phyloP scores from a whole-genome alignment of 2,888 invertebrate species.

The Pantelozetes paolii region DNA sequence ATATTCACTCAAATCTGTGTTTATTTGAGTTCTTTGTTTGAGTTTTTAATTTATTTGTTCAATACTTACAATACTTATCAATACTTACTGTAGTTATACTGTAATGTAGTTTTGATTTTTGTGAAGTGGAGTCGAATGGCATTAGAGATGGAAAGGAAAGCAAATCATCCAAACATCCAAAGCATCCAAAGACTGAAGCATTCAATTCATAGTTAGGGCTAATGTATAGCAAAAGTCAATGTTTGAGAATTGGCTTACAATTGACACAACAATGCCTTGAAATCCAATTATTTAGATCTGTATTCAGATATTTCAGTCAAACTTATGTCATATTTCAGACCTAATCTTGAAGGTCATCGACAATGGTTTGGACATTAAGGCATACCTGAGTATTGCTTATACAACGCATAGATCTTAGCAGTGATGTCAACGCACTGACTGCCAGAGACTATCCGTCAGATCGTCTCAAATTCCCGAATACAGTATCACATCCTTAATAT shows the following conservation, averaged over 20 bases:
- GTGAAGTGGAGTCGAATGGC: background rate
- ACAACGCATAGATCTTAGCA: background rate
- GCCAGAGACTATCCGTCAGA: slow-evolving; percentile 3
- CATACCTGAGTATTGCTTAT: background rate
- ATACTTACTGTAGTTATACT: background rate
- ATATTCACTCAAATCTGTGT: background rate
- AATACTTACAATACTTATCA: background rate
- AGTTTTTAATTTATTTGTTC: slow-evolving; percentile 25
- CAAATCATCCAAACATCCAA: no score
- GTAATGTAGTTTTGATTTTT: slow-evolving; percentile 3
- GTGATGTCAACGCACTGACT: slow-evolving; percentile 21
- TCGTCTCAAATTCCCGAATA: background rate
- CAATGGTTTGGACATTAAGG: slow-evolving; percentile 17
- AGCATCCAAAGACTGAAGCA: no score
- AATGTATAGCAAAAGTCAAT: slow-evolving; percentile 21
- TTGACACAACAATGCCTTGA: slow-evolving; percentile 23
- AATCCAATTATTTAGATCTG: slow-evolving; percentile 32
- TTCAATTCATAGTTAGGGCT: no score
- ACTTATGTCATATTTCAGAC: slow-evolving; percentile 20
- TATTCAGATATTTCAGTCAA: slow-evolving; percentile 35
- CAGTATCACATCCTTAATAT: slow-evolving; percentile 8
- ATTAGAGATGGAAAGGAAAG: background rate
- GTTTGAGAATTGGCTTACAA: slow-evolving; percentile 30
- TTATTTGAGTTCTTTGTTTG: slow-evolving; percentile 18
- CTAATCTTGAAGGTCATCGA: slow-evolving; percentile 24